Conservation (phyloP, 2,113 vertebrate genomes). For the Callipepla squamata region DNA sequence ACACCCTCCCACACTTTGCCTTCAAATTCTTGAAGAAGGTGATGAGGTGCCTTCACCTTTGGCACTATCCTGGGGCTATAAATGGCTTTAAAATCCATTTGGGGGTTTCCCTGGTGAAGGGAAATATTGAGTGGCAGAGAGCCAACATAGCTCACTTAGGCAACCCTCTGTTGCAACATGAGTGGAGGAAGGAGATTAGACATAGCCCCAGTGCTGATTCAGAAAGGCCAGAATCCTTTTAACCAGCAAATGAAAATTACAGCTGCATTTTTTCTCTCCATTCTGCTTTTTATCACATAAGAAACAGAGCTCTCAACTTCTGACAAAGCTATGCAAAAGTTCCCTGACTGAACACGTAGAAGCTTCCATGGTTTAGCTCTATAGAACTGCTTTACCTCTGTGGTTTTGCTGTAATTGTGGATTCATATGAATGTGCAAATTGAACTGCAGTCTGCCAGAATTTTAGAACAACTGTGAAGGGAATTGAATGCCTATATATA, state of each 20-base stretch:
- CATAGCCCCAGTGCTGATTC: conserved; percentile 42
- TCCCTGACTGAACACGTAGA: not conserved
- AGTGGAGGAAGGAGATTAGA: conserved; percentile 56
- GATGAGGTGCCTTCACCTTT: not conserved
- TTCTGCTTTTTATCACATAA: not conserved
- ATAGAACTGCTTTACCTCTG: not conserved
- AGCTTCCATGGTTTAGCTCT: not conserved
- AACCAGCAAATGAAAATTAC: conserved; percentile 36
- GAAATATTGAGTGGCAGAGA: conserved; percentile 69
- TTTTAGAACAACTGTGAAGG: not conserved
- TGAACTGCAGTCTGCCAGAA: not conserved
- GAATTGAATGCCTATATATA: not conserved
- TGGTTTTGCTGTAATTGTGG: not conserved
- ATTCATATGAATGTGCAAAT: accelerated
- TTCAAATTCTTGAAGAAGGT: conserved; percentile 42
- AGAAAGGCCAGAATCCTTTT: conserved; percentile 31
- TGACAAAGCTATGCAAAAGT: not conserved
- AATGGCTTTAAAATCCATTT: conserved; percentile 43
- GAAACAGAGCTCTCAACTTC: not conserved
- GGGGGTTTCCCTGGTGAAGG: conserved; percentile 63
- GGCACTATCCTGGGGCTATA: conserved; percentile 18
- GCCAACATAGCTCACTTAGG: conserved; percentile 60
- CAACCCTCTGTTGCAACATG: conserved; percentile 62
- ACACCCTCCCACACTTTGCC: not conserved
- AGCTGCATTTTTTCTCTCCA: conserved; percentile 19